Conservation (phyloP, 92 coral and sea anemone species). For the Palythoa caribaeorum region DNA sequence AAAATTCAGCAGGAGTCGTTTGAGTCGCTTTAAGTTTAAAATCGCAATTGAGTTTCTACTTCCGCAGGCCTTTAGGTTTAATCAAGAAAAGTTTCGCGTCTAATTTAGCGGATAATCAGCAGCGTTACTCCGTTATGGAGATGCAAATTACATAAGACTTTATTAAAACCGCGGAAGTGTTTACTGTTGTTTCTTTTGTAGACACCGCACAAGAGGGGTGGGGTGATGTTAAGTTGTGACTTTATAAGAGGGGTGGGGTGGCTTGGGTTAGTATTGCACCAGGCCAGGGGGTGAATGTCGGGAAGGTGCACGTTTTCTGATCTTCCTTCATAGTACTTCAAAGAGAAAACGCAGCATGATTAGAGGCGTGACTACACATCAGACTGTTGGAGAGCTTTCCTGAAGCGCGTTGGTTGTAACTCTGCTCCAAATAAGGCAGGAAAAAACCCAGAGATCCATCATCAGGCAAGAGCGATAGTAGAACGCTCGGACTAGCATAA, state of each 20-base stretch:
- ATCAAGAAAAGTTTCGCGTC: no score
- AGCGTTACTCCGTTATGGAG: no score
- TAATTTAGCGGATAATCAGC: no score
- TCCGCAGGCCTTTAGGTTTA: no score
- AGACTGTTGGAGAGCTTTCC: constrained; percentile 65
- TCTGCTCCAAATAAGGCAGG: constrained; percentile 86
- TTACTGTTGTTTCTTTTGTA: not conserved
- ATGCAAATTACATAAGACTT: not conserved
- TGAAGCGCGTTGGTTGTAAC: constrained; percentile 77
- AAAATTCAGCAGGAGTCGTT: no score
- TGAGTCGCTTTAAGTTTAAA: no score
- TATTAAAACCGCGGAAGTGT: not conserved
- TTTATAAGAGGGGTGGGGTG: no score
- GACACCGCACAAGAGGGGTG: not conserved
- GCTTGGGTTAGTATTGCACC: no score
- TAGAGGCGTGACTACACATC: not conserved
- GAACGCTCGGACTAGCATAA: constrained; percentile 76
- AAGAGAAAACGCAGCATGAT: not conserved
- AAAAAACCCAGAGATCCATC: constrained; percentile 92
- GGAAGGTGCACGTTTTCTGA: not conserved
- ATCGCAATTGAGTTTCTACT: no score
- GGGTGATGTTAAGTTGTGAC: no score
- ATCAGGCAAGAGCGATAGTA: constrained; percentile 81
- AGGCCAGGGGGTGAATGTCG: no score
- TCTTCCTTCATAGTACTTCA: not conserved